Percentiles rank a stretch among this genome's conserved stretches.
Evolutionary conservation across 2,888 invertebrate genomes (phyloP).

Genomic region (Pristionchus mayeri): DNA sequence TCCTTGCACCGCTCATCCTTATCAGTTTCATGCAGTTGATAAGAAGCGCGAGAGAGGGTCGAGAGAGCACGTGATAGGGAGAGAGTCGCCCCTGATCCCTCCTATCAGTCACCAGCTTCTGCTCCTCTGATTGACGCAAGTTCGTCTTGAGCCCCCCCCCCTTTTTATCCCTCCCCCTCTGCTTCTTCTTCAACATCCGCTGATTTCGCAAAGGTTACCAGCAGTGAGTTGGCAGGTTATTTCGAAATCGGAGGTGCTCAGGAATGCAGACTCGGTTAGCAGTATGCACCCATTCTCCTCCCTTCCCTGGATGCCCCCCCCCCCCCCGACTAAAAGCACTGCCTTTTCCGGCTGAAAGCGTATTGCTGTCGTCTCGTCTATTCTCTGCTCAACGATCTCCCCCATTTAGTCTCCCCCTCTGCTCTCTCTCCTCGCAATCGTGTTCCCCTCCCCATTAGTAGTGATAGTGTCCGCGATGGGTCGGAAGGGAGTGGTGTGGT

Average conservation of each 20-base stretch:
- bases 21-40: too few species aligned
- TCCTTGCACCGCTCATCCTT: too few species aligned
- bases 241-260: not conserved
- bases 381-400: not conserved
- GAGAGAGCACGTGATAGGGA: not conserved
- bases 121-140: not conserved
- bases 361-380: not conserved
- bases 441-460: not conserved
- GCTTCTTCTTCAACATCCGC: not conserved
- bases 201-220: not conserved
- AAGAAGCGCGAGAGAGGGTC: too few species aligned
- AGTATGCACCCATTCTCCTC: not conserved
- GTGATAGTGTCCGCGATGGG: not conserved
- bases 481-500: conserved; percentile 1
- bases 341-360: not conserved
- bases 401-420: too few species aligned
- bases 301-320: not conserved
- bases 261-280: not conserved
- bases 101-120: not conserved
- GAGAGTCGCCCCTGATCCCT: not conserved
- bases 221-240: not conserved
- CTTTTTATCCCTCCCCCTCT: not conserved
- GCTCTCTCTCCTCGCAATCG: not conserved
- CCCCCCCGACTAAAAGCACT: not conserved
- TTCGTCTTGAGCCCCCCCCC: not conserved